These are phyloP conservation scores for Euwallacea fornicatus DNA, from an alignment of 1,140 invertebrate species.

Conservation along the genomic window DNA sequence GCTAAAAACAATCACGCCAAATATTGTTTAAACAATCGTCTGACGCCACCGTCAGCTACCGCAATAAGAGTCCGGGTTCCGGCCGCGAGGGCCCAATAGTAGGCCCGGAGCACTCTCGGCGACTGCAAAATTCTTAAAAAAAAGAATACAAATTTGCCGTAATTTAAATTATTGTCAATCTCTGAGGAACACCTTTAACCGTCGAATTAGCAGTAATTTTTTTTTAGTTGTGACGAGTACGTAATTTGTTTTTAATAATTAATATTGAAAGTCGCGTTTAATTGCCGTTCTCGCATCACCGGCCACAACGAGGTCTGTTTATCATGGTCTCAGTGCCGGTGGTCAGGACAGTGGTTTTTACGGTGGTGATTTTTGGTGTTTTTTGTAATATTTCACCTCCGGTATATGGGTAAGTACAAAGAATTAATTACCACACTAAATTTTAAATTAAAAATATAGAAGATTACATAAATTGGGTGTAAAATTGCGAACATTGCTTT, in stretches of 20 bases:
- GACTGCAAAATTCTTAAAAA: conserved; percentile 8
- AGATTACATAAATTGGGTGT: background rate
- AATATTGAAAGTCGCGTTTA: background rate
- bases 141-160: background rate
- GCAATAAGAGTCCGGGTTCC: conserved; percentile 9
- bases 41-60: background rate
- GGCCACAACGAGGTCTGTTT: conserved; percentile 2
- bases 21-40: conserved; percentile 10
- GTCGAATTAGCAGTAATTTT: conserved; percentile 10
- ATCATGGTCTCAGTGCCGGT: conserved; percentile 7
- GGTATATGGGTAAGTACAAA: conserved; percentile 6
- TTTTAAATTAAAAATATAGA: background rate
- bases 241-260: background rate
- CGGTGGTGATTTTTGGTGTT: conserved; percentile 5
- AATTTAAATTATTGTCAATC: conserved; percentile 1
- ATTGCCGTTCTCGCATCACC: background rate
- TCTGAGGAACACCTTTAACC: conserved; percentile 1
- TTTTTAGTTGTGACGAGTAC: background rate
- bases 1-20: conserved; percentile 9
- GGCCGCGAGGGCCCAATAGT: conserved; percentile 1
- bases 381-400: background rate
- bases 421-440: background rate
- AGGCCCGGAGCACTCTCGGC: conserved; percentile 2
- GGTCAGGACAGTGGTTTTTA: conserved; percentile 2
- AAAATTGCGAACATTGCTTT: too few species aligned